Evolutionary conservation across 2,797 vertebrate species (phyloP), one percentile per base, ranked within the genome.

Genomic region (Lacerta viridis): DNA sequence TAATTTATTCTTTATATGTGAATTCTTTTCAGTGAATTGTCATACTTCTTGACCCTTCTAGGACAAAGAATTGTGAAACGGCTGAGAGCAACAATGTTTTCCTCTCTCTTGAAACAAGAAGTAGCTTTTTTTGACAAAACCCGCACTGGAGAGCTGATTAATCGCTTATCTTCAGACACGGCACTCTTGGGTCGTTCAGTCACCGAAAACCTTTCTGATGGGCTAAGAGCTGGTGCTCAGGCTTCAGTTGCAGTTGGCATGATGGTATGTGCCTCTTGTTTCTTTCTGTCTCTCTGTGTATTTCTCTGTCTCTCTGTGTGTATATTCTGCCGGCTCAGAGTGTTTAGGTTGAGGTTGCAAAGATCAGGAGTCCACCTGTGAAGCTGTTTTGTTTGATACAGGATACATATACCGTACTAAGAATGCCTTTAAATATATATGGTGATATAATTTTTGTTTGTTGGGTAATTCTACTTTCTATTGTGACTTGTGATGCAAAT

Each of bases 201-300:
- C 93, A 99, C 99, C 0, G 98, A 99, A 95, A 99, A 99, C 95
- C 97, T 99, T 86, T 99, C 99, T 0, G 99, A 99, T 15, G 99
- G 99, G 27, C 97, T 99, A 88, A 97, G 99, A 93, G 98, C 99
- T 1, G 96, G 97, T 1, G 98, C 98, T 72, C 99, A 99, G 95
- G 98, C 98, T 10, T 97, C 95, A 7, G 98, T 98, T 46, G 99
- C 99, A 33, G 92, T 99, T 92, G 98, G 98, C 93, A 99, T 99
- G 99, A 99, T 99, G 99, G 99, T 99, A 97, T 0, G 91, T 92
- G 83, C 7, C 61, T 82, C 29, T 69, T 90, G 76, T 84, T 83
- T 83, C 18, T 68, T 80, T 76, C 89, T 55, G 17, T 61, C 33
- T 84, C 10, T 50, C 46, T 13, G 76, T 84, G 69, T 83, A 5